These are phyloP conservation scores for Strix uralensis DNA, from an alignment of 2,113 vertebrate genomes.

Conservation along the genomic window DNA sequence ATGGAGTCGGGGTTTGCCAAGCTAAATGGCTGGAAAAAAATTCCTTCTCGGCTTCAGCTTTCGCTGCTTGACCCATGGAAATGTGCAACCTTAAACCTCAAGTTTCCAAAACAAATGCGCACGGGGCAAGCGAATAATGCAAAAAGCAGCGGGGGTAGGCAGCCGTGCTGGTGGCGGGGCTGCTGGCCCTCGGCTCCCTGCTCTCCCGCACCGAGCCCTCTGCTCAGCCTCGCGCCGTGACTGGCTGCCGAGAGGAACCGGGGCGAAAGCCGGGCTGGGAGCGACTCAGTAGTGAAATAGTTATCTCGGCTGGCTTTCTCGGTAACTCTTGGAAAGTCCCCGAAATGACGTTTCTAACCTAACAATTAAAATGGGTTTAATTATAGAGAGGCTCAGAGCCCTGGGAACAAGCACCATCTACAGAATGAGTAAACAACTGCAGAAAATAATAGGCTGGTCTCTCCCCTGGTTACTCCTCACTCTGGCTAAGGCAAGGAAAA, in stretches of 20 bases:
- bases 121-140: not conserved
- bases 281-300: conserved; percentile 40
- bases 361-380: conserved; percentile 78
- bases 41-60: not conserved
- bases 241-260: accelerated
- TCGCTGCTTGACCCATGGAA: not conserved
- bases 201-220: accelerated
- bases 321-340: conserved; percentile 78
- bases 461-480: conserved; percentile 5
- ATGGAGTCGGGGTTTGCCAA: not conserved
- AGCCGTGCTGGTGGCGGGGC: accelerated
- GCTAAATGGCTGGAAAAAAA: not conserved
- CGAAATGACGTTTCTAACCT: conserved; percentile 76
- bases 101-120: conserved; percentile 3
- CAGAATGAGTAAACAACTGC: conserved; percentile 72
- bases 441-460: conserved; percentile 49
- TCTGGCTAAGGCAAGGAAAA: not conserved
- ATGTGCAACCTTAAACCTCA: not conserved
- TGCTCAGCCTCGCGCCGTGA: accelerated
- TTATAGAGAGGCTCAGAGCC: conserved; percentile 75
- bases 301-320: conserved; percentile 51
- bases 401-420: conserved; percentile 71
- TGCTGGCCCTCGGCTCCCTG: accelerated
- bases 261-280: not conserved
- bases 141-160: not conserved